Base-by-base conservation (phyloP, 2,888 invertebrate species). In the Scotopteryx bipunctaria region DNA sequence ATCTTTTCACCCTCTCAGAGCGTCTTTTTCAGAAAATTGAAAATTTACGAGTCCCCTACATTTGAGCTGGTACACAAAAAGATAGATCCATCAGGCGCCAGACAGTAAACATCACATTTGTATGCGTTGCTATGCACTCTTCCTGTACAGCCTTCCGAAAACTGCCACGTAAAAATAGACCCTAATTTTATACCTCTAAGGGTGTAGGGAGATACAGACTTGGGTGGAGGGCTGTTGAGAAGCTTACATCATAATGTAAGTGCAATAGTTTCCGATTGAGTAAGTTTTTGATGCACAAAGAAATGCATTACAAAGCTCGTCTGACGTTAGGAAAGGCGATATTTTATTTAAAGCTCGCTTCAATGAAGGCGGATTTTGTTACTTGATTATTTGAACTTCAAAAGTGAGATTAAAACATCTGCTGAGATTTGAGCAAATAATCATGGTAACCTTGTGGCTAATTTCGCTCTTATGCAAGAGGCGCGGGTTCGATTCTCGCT, bases 91-190 rank as follows among this genome's bases (percentile, higher is more conserved):
- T 76, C 71, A 66, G 60, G 54, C 58, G 61, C 47, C 60, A 71
- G 76, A 75, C 77, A 67, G 73, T 71, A 76, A 76, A 73, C 76
- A 74, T 54, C 52, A 60, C 70, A 69, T 76, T 76, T 76, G 72
- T 76, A 73, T 75, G 72, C 69, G 63, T 73, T 73, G 68, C 66
- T 57, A 57, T 67, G 69, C 74, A 72, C 69, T 71, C 64, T 53
- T 49, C 48, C 44, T 21, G 49, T 37, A 53, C 47, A 55, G 29
- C 46, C 46, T 38, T 51, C 1, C 35, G 9, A 21, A 17, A 41
- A 32, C 11, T 48, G 17, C 14, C 57, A 61, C 32, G 40, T 59
- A 0, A 78, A 71, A 71, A 55, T 49, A 33, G 55, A 25, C 63
- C 57, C 60, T 81, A 72, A 45, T 0, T 0, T 1, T 4, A 14